Evolutionary conservation across 2,113 vertebrate species (phyloP), one percentile per base, ranked within the genome.

Genomic region (Panurus biarmicus): DNA sequence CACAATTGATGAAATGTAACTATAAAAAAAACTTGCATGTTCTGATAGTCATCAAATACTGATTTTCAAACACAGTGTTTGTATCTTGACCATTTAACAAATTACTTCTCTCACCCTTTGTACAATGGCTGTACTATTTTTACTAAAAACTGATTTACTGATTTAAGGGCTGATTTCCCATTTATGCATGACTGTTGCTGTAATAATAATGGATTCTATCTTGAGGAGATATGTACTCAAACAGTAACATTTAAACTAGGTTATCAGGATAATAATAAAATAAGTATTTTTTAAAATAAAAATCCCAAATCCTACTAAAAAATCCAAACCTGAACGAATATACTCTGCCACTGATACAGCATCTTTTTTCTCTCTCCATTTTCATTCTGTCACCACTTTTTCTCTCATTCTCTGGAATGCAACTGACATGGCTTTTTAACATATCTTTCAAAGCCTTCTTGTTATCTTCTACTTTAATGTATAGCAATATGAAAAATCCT

Each of bases 381-480:
- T 97, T 54, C 36, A 60, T 53, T 84, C 56, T 85, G 74, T 95
- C 92, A 96, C 89, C 66, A 73, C 5, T 87, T 93, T 95, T 91
- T 45, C 44, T 85, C 29, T 77, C 2, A 10, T 92, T 94, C 62
- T 85, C 69, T 77, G 33, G 67, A 47, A 86, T 58, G 42, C 12
- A 85, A 10, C 24, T 73, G 54, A 54, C 62, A 62, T 70, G 38
- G 76, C 80, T 93, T 96, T 96, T 96, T 96, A 64, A 95, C 14
- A 57, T 60, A 95, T 75, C 67, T 45, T 90, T 97, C 93, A 89
- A 90, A 93, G 16, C n/a, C 82, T 36, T 96, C 96, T 96, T 95
- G 75, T 93, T 96, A 87, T n/a, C 35, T 95, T 95, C 73, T 45
- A 72, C 61, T 94, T 94, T 97, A 94, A 95, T 93, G 56, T 85